Conservation (phyloP, 2,113 vertebrate genomes). For the Crotalus helleri region DNA sequence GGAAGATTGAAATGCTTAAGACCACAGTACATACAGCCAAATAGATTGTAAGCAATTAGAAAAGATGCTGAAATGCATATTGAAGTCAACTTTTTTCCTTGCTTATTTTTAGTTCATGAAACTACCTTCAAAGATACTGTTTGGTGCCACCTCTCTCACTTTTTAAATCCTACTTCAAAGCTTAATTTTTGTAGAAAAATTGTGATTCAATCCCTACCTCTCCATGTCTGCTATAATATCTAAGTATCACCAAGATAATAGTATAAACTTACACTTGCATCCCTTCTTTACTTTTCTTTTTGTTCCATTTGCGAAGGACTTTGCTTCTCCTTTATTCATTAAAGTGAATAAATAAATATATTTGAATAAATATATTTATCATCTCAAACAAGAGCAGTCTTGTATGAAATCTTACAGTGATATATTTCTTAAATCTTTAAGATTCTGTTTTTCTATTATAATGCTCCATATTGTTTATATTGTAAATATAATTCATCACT, state of each 20-base stretch:
- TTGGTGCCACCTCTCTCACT: neutral
- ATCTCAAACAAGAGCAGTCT: neutral
- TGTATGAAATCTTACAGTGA: neutral
- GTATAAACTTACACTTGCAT: neutral
- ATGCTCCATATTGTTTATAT: neutral
- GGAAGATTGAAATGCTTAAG: neutral
- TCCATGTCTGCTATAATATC: neutral
- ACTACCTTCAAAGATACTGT: neutral
- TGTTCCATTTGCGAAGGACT: neutral
- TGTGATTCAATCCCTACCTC: neutral
- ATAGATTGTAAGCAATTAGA: neutral
- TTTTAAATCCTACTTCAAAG: neutral
- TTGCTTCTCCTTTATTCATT: neutral
- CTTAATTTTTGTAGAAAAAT: neutral
- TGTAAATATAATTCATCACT: conserved; percentile 1
- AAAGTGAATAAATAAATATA: neutral
- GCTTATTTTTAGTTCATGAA: neutral
- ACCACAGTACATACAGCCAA: neutral
- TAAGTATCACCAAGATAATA: neutral
- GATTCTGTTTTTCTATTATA: neutral
- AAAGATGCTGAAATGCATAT: neutral
- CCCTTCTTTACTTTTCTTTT: neutral
- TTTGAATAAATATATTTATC: neutral
- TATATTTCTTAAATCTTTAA: neutral
- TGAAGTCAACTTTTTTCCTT: neutral